Percentiles rank a stretch among this genome's conserved stretches.
Conservation (phyloP, 2,888 invertebrate genomes). For the Prosapia bicincta region DNA sequence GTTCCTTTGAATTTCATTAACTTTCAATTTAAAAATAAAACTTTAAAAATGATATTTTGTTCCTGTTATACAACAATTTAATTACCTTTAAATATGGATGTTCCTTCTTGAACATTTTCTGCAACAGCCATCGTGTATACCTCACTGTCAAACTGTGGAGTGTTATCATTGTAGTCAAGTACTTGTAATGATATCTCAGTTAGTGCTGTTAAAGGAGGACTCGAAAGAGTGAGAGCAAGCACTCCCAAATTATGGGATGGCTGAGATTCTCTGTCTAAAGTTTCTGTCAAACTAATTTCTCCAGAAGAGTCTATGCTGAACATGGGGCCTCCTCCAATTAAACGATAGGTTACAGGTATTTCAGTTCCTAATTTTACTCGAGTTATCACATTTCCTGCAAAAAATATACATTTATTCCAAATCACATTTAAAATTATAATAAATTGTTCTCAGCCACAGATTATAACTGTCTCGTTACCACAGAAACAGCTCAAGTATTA, state of each 20-base stretch:
- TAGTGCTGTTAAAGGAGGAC: slow-evolving; percentile 66
- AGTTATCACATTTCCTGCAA: slow-evolving; percentile 61
- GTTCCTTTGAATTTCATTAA: too few relatives aligned
- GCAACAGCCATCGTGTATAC: slow-evolving; percentile 74
- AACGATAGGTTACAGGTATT: slow-evolving; percentile 56
- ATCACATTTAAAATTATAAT: too few relatives aligned
- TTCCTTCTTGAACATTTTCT: slow-evolving; percentile 78
- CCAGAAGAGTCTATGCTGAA: slow-evolving; percentile 71
- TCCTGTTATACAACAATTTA: too few relatives aligned
- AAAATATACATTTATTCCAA: not conserved
- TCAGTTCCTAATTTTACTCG: slow-evolving; percentile 63
- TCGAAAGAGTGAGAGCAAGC: slow-evolving; percentile 66
- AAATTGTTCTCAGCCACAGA: too few relatives aligned
- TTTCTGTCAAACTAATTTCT: slow-evolving; percentile 67
- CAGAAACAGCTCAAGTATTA: too few relatives aligned
- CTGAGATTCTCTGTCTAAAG: slow-evolving; percentile 71
- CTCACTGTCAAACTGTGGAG: slow-evolving; percentile 80
- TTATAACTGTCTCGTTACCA: too few relatives aligned
- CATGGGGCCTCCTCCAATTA: slow-evolving; percentile 58
- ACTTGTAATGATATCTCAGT: slow-evolving; percentile 74
- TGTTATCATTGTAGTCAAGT: slow-evolving; percentile 87
- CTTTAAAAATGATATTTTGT: too few relatives aligned
- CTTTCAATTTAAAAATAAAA: too few relatives aligned
- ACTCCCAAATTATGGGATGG: slow-evolving; percentile 69
- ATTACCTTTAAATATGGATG: slow-evolving; percentile 67